These are phyloP conservation scores for Papilio polytes DNA, from an alignment of 1,140 invertebrate genomes.

Conservation along the genomic window DNA sequence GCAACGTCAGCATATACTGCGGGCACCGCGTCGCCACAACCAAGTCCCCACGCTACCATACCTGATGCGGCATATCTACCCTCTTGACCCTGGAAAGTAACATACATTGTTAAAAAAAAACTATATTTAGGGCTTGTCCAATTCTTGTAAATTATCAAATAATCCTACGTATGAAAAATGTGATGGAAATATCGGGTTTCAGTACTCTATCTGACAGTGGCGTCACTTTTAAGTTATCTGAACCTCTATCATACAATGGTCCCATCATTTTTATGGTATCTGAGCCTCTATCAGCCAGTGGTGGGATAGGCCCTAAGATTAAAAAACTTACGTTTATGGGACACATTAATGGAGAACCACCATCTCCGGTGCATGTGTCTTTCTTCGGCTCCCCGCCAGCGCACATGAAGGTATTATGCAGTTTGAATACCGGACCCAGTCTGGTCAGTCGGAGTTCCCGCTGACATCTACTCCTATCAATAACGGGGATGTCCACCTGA, in stretches of 20 bases:
- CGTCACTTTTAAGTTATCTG: too few species aligned
- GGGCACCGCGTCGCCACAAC: background rate
- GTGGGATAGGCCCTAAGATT: background rate
- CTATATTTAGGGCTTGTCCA: too few species aligned
- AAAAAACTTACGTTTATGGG: background rate
- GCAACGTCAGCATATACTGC: background rate
- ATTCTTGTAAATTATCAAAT: too few species aligned
- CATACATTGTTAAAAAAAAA: too few species aligned
- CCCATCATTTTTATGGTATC: too few species aligned
- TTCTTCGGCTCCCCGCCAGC: constrained; percentile 87
- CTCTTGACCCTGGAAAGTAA: background rate
- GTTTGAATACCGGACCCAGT: constrained; percentile 86
- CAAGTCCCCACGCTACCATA: background rate
- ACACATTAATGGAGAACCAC: constrained; percentile 48
- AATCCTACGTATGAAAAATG: too few species aligned
- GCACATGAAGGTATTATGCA: constrained; percentile 90
- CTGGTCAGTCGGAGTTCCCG: constrained; percentile 84
- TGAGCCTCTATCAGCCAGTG: too few species aligned
- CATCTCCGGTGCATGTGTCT: constrained; percentile 87
- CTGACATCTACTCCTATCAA: constrained; percentile 78
- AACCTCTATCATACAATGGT: too few species aligned
- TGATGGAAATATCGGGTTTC: too few species aligned
- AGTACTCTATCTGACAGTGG: too few species aligned
- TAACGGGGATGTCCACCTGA: too few species aligned
- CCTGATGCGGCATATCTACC: background rate